These are phyloP conservation scores for Falco cherrug DNA, from an alignment of 2,797 vertebrate species.

Conservation along the genomic window DNA sequence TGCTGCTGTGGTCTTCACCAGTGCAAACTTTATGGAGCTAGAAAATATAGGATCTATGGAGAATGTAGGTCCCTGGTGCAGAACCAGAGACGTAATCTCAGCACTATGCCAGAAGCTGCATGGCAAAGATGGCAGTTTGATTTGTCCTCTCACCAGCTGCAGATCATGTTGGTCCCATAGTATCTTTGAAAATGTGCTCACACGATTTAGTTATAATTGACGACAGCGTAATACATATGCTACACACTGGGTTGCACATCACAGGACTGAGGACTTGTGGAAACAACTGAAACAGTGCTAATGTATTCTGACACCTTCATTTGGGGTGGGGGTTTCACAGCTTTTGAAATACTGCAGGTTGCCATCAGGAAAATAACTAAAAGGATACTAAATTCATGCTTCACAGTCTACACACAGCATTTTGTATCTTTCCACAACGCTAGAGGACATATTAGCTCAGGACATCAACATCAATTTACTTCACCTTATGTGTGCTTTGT, in stretches of 20 bases:
- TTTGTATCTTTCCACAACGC: not conserved
- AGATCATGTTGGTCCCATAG: not conserved
- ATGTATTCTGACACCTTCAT: slow-evolving; percentile 18
- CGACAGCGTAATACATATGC: not conserved
- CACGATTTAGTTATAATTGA: not conserved
- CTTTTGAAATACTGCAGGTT: slow-evolving; percentile 14
- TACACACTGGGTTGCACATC: not conserved
- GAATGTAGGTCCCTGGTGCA: not conserved
- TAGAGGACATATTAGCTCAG: not conserved
- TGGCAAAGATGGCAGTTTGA: not conserved
- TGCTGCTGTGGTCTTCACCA: not conserved
- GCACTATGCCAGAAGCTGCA: not conserved
- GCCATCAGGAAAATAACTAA: slow-evolving; percentile 14
- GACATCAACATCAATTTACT: slow-evolving; percentile 32
- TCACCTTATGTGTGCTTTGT: not conserved
- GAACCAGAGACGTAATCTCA: not conserved
- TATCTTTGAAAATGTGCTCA: not conserved
- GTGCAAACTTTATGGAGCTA: not conserved
- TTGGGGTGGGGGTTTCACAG: not conserved
- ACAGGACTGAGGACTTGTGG: not conserved
- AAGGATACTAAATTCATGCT: slow-evolving; percentile 24
- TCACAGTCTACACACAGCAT: not conserved
- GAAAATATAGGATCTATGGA: not conserved
- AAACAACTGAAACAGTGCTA: slow-evolving; percentile 1
- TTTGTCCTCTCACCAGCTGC: not conserved